Conservation (phyloP, 2,113 vertebrate species). For the Ceuthmochares aereus region DNA sequence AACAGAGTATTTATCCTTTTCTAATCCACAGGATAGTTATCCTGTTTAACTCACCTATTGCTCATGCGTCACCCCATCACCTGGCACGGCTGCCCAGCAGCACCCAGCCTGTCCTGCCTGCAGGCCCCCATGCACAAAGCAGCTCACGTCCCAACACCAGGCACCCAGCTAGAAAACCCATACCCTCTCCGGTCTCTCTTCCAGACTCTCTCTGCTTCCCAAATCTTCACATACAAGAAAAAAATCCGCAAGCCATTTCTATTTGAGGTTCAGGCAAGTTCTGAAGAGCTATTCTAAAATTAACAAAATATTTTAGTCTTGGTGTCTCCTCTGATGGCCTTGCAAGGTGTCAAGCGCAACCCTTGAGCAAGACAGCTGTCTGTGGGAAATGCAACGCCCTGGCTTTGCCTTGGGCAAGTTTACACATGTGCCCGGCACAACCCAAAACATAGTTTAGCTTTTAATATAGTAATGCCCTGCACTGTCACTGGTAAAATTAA, state of each 20-base stretch:
- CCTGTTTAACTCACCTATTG: neutral
- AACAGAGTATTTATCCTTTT: neutral
- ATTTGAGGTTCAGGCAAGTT: neutral
- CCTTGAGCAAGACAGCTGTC: neutral
- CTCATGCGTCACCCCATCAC: neutral
- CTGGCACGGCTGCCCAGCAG: fast-evolving
- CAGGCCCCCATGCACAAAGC: fast-evolving
- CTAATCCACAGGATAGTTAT: neutral
- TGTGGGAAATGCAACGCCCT: slow-evolving; percentile 22
- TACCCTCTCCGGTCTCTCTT: fast-evolving
- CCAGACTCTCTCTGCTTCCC: neutral
- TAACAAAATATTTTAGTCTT: neutral
- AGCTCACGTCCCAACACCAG: fast-evolving
- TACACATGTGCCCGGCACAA: neutral
- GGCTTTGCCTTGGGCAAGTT: slow-evolving; percentile 16
- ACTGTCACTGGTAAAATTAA: neutral
- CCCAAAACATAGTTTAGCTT: neutral
- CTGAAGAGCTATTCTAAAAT: neutral
- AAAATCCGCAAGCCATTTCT: neutral
- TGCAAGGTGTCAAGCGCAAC: neutral
- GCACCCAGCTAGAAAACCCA: neutral
- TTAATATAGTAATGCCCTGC: neutral
- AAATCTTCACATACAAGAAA: fast-evolving
- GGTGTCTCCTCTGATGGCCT: fast-evolving
- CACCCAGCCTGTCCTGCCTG: too few relatives aligned